Conservation (phyloP, 2,113 vertebrate genomes). For the Raja brachyura region DNA sequence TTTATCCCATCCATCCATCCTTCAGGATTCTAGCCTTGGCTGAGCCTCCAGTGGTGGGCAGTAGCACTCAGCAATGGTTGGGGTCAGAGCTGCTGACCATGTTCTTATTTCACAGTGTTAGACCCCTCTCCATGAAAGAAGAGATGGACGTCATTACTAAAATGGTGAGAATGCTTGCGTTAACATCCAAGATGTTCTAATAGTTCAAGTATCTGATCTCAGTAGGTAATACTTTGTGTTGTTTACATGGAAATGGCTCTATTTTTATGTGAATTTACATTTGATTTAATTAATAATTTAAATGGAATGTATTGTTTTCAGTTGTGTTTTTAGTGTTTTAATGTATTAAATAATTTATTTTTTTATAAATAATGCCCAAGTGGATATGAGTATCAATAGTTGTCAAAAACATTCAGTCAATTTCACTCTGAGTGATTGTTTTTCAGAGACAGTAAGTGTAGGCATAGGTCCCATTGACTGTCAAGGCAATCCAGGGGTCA, state of each 20-base stretch:
- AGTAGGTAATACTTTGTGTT: neutral
- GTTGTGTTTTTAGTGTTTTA: no score
- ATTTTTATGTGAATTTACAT: no score
- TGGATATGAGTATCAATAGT: no score
- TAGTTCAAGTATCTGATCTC: neutral
- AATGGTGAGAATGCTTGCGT: slow-evolving; percentile 62
- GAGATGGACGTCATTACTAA: slow-evolving; percentile 73
- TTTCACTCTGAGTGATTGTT: no score
- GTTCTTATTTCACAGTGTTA: slow-evolving; percentile 83
- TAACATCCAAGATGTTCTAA: neutral
- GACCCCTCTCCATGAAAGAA: slow-evolving; percentile 69
- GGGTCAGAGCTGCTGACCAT: slow-evolving; percentile 86
- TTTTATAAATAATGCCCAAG: no score
- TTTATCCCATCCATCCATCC: slow-evolving; percentile 82
- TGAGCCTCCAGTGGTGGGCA: slow-evolving; percentile 77
- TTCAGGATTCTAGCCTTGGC: slow-evolving; percentile 87
- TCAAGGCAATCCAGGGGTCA: no score
- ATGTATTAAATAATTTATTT: no score
- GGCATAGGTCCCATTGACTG: no score
- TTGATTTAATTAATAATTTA: no score
- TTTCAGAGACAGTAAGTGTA: no score
- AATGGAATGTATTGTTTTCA: no score
- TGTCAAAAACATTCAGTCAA: no score
- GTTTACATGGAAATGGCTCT: neutral
- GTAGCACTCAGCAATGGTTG: slow-evolving; percentile 80